phyloP scores from a whole-genome alignment of 2,113 vertebrate genomes.

The Hippocampus barbouri region DNA sequence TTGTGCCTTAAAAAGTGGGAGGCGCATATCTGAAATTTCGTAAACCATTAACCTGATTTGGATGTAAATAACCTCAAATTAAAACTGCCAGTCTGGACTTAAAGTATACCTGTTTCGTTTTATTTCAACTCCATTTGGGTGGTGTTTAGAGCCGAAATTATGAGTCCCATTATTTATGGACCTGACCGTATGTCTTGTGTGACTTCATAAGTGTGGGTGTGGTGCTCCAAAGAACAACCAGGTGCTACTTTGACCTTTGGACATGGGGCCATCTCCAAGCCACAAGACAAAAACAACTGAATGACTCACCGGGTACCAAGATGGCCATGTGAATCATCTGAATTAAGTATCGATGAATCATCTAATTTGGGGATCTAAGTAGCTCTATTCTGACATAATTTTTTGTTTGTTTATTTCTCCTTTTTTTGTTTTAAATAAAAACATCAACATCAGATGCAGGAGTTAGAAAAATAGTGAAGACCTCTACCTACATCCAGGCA shows the following conservation, averaged over 20 bases:
- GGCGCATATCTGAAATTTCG: no score
- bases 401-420: neutral
- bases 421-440: neutral
- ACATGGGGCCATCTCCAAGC: conserved; percentile 9
- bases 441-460: neutral
- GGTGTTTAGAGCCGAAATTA: no score
- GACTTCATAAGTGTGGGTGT: conserved; percentile 25
- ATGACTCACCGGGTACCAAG: neutral
- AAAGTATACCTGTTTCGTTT: no score
- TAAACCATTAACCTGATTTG: no score
- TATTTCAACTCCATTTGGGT: no score
- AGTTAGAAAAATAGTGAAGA: neutral
- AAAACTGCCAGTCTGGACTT: no score
- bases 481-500: neutral
- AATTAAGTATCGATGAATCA: neutral
- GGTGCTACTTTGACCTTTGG: conserved; percentile 1
- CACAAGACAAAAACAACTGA: conserved; percentile 11
- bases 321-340: neutral
- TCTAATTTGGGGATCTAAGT: neutral
- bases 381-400: no score
- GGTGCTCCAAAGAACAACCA: conserved; percentile 27
- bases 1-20: no score
- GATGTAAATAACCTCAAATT: no score
- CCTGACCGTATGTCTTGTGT: conserved; percentile 15
- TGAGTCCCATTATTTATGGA: no score